A percentile compares a stretch with the other conserved stretches of the same genome.
phyloP scores from a whole-genome alignment of 2,797 vertebrate species.

The Ctenosaura bakeri region DNA sequence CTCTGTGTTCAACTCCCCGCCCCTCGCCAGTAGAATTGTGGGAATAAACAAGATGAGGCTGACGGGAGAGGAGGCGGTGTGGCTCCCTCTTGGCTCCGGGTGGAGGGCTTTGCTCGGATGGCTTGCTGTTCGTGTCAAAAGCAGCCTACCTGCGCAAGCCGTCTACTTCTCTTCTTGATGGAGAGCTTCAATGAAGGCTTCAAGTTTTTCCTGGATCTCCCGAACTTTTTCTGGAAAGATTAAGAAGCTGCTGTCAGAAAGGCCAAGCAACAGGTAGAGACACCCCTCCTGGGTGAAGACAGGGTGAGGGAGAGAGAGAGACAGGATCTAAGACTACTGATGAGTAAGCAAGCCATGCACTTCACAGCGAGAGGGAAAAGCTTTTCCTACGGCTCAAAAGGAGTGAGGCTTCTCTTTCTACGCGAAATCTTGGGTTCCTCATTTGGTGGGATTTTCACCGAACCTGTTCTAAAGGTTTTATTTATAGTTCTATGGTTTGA shows the following conservation, averaged over 20 bases:
- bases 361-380: too few relatives aligned
- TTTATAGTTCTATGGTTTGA: too few relatives aligned
- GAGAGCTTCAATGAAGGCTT: constrained; percentile 98
- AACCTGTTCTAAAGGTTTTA: too few relatives aligned
- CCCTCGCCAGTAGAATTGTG: too few relatives aligned
- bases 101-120: accelerated
- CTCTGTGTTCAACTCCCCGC: too few relatives aligned
- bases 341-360: too few relatives aligned
- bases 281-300: not conserved
- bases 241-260: not conserved
- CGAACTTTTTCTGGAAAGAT: constrained; percentile 92
- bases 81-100: too few relatives aligned
- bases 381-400: too few relatives aligned
- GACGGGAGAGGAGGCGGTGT: not conserved
- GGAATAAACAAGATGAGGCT: not conserved
- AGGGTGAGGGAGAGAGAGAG: not conserved
- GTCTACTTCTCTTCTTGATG: constrained; percentile 97
- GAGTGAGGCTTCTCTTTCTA: too few relatives aligned
- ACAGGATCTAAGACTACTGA: not conserved
- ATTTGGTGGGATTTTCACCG: too few relatives aligned
- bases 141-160: constrained; percentile 58
- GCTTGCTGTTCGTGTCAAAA: not conserved
- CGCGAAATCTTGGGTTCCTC: too few relatives aligned
- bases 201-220: constrained; percentile 99
- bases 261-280: not conserved